Percentiles rank a stretch among this genome's conserved stretches.
Evolutionary conservation across 1,140 invertebrate genomes (phyloP).

Genomic region (Frieseomelitta varia): DNA sequence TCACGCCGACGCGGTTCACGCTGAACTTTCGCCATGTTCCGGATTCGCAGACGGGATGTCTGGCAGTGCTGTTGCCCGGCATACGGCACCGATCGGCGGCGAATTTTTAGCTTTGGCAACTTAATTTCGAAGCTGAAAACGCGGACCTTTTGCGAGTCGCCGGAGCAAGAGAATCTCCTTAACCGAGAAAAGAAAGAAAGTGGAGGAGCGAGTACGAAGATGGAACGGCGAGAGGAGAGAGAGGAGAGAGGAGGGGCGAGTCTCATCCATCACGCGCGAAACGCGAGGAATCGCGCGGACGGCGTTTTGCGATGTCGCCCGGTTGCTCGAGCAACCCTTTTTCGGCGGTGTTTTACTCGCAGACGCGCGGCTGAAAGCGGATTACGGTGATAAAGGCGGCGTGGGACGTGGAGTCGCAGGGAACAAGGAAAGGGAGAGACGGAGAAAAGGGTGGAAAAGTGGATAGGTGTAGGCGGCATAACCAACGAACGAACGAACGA

Average conservation of each 20-base stretch:
- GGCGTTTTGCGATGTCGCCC: slow-evolving; percentile 46
- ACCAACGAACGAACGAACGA: slow-evolving; percentile 20
- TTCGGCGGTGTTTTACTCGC: slow-evolving; percentile 48
- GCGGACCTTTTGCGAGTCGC: neutral
- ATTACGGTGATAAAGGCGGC: slow-evolving; percentile 21
- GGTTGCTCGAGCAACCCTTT: slow-evolving; percentile 42
- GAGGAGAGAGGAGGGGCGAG: neutral
- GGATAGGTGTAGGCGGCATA: slow-evolving; percentile 27
- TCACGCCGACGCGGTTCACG: neutral
- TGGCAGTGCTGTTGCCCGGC: neutral
- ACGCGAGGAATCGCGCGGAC: slow-evolving; percentile 43
- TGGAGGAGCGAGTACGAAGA: neutral
- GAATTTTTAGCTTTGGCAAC: neutral
- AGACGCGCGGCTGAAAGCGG: slow-evolving; percentile 27
- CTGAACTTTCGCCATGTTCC: neutral
- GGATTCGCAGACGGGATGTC: neutral
- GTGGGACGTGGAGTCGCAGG: neutral
- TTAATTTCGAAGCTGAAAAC: slow-evolving; percentile 29
- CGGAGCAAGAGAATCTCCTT: neutral
- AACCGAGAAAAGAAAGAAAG: neutral
- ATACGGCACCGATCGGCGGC: slow-evolving; percentile 11
- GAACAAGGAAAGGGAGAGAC: neutral
- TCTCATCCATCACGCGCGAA: slow-evolving; percentile 56
- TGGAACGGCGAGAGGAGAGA: neutral
- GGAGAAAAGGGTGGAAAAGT: neutral